A percentile compares a stretch with the other conserved stretches of the same genome.
Evolutionary conservation across 2,888 invertebrate genomes (phyloP).

Genomic region (Tenthredo scrophulariae): DNA sequence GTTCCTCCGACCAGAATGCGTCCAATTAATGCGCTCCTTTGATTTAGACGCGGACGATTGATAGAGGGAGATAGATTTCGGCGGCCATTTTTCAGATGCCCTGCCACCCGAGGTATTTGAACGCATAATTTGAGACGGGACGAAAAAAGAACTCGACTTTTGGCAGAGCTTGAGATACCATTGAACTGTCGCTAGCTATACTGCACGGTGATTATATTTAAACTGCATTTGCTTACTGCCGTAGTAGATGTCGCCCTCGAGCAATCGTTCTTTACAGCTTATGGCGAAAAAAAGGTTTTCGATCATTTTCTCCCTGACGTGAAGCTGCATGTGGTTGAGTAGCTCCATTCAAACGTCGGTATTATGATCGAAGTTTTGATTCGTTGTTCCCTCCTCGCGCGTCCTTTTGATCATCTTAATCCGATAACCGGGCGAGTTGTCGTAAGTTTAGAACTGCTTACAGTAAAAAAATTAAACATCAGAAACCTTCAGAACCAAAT

Average conservation of each 20-base stretch:
- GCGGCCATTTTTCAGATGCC: constrained; percentile 54
- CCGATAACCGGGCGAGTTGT: constrained; percentile 46
- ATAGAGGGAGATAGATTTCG: constrained; percentile 62
- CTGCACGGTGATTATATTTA: constrained; percentile 52
- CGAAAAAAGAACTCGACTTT: constrained; percentile 58
- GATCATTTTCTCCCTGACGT: background rate
- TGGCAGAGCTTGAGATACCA: constrained; percentile 58
- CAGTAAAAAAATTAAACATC: constrained; percentile 52
- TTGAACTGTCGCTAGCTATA: constrained; percentile 53
- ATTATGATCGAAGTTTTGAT: constrained; percentile 24
- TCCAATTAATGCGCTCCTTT: constrained; percentile 70
- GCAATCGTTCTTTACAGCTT: background rate
- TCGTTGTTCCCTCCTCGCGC: background rate
- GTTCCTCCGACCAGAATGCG: constrained; percentile 64
- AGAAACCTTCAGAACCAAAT: constrained; percentile 49
- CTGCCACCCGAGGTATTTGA: constrained; percentile 52
- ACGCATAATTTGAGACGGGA: constrained; percentile 53
- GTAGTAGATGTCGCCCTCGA: constrained; percentile 43
- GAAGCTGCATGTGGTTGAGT: background rate
- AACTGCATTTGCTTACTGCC: constrained; percentile 47
- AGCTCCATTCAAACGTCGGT: background rate
- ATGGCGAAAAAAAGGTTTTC: background rate
- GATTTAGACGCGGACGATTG: constrained; percentile 66
- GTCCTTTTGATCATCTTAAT: constrained; percentile 37
- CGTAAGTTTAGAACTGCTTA: constrained; percentile 48